These are phyloP conservation scores for Labeo rohita DNA, from an alignment of 2,113 vertebrate species.

Conservation along the genomic window DNA sequence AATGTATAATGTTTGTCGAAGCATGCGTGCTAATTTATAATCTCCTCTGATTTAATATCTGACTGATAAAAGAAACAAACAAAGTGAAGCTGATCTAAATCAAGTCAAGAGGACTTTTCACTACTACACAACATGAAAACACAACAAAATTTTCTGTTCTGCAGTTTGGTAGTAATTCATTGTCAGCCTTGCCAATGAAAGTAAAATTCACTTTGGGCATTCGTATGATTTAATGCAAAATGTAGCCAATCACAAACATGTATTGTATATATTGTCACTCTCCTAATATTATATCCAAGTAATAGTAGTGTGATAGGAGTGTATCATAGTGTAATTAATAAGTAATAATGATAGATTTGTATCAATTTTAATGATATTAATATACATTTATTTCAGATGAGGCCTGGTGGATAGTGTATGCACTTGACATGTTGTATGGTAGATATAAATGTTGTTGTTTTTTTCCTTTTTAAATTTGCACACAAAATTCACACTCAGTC, in stretches of 20 bases:
- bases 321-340: not conserved
- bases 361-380: too few relatives aligned
- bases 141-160: not conserved
- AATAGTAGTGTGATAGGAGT: not conserved
- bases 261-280: not conserved
- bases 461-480: too few relatives aligned
- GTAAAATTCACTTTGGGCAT: not conserved
- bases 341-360: too few relatives aligned
- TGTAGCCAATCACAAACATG: not conserved
- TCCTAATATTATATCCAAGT: not conserved
- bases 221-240: not conserved
- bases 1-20: conserved; percentile 17
- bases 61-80: not conserved
- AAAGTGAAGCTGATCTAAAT: not conserved
- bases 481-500: not conserved
- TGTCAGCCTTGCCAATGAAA: not conserved
- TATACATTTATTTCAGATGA: too few relatives aligned
- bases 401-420: too few relatives aligned
- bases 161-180: not conserved
- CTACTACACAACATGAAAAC: not conserved
- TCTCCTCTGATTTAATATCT: conserved; percentile 2
- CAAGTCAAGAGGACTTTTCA: not conserved
- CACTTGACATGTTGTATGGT: too few relatives aligned
- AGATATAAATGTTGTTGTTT: not conserved
- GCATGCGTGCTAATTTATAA: conserved; percentile 23